A percentile compares a stretch with the other conserved stretches of the same genome.
phyloP scores from a whole-genome alignment of 2,888 invertebrate genomes.

The Malthinus seriepunctatus region DNA sequence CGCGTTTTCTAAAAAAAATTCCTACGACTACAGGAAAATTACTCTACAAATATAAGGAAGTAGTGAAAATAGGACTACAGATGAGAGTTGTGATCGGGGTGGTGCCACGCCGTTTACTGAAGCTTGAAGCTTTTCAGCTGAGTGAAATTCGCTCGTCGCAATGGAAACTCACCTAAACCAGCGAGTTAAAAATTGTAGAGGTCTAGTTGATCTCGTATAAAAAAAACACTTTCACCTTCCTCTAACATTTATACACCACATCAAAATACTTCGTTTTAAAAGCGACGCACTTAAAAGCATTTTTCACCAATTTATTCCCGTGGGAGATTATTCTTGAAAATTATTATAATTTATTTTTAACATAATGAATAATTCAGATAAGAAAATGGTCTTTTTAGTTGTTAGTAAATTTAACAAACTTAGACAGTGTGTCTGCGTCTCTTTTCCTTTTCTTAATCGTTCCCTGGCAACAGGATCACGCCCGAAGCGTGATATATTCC shows the following conservation, averaged over 20 bases:
- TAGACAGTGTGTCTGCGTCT: slow-evolving; percentile 28
- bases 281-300: too few relatives aligned
- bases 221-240: too few relatives aligned
- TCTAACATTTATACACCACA: too few relatives aligned
- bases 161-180: slow-evolving; percentile 19
- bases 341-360: too few relatives aligned
- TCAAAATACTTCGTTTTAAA: too few relatives aligned
- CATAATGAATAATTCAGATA: not conserved
- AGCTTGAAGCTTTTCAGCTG: slow-evolving; percentile 11
- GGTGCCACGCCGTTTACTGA: slow-evolving; percentile 33
- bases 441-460: slow-evolving; percentile 21
- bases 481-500: slow-evolving; percentile 25
- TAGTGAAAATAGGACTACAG: slow-evolving; percentile 21
- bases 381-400: too few relatives aligned
- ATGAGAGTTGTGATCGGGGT: slow-evolving; percentile 30
- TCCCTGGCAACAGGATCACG: slow-evolving; percentile 30
- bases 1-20: not conserved
- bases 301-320: too few relatives aligned
- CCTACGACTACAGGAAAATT: slow-evolving; percentile 4
- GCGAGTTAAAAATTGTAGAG: slow-evolving; percentile 20
- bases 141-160: slow-evolving; percentile 16
- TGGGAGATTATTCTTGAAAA: too few relatives aligned
- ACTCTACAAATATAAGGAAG: slow-evolving; percentile 11
- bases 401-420: slow-evolving; percentile 10
- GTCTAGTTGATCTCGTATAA: not conserved